Conservation (phyloP, 2,797 vertebrate species). For the Dryobates pubescens region DNA sequence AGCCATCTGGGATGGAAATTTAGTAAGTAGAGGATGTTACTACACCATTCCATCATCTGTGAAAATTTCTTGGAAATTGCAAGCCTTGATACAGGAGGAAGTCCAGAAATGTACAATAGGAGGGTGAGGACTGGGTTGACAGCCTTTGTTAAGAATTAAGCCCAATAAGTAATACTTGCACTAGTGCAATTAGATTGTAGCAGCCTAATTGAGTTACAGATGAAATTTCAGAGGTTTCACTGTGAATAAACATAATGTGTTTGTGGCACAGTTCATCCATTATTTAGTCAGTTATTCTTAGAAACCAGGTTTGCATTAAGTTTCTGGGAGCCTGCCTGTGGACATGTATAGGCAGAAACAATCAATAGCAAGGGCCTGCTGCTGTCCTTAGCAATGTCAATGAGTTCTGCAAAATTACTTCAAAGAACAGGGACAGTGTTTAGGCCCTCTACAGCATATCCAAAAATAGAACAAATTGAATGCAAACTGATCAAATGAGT, state of each 20-base stretch:
- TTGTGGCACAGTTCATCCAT: neutral
- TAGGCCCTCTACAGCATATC: neutral
- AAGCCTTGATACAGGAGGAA: neutral
- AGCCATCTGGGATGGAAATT: conserved; percentile 40
- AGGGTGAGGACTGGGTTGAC: neutral
- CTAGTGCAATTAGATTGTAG: neutral
- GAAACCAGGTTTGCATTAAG: neutral
- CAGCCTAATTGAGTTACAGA: neutral
- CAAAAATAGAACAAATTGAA: neutral
- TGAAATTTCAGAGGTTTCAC: conserved; percentile 1
- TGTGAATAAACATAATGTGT: neutral
- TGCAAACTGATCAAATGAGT: neutral
- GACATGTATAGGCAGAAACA: neutral
- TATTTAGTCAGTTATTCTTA: conserved; percentile 33
- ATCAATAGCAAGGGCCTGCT: neutral
- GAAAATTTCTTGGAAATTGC: conserved; percentile 5
- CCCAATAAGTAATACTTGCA: neutral
- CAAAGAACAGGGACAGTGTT: neutral
- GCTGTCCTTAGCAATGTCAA: neutral
- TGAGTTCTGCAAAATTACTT: neutral
- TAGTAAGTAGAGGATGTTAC: neutral
- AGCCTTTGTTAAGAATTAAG: neutral
- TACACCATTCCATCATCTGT: neutral
- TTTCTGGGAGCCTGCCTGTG: neutral
- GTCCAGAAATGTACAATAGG: neutral